Base-by-base conservation (phyloP, 2,888 invertebrate genomes). In the Germaria angustata region DNA sequence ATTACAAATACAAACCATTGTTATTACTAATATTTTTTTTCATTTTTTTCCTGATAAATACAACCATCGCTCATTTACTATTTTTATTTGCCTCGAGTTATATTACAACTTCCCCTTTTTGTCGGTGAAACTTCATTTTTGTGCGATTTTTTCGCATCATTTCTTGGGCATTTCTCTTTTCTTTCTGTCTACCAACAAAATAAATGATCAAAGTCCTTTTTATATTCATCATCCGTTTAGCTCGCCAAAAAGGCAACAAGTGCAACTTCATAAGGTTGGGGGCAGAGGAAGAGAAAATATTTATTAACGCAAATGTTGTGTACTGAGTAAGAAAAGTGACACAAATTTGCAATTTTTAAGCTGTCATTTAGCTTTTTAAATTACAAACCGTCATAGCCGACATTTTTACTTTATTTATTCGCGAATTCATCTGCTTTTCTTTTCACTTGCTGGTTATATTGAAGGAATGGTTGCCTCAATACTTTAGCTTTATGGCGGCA, bases 21-120 rank as follows among this genome's bases (percentile, higher is more conserved):
- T n/a, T n/a, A n/a, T n/a, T n/a, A n/a, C n/a, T n/a, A n/a, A n/a
- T n/a, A n/a, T n/a, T n/a, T n/a, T n/a, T n/a, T n/a, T n/a, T n/a
- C n/a, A n/a, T n/a, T n/a, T 15, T 32, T 44, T 11, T 24, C 11
- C 5, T 20, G 11, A 32, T 51, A 46, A 46, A 46, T 9, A 73
- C 79, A n/a, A 28, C 8, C 9, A 53, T 15, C 11, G 87, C 86
- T 87, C 87, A 86, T 87, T 88, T 87, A 87, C 87, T 87, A 87
- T 86, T 87, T 87, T 87, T 86, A 86, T 86, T 78, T 68, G 84
- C 85, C 86, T 80, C 84, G 85, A 87, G 86, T 87, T 87, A 87
- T 86, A 80, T 85, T 80, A 68, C 73, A 57, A 57, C 80, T 82
- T 84, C 49, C 20, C 59, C 32, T 20, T 34, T 75, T 46, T n/a